phyloP scores from a whole-genome alignment of 2,113 vertebrate species.

The Pteronura brasiliensis region DNA sequence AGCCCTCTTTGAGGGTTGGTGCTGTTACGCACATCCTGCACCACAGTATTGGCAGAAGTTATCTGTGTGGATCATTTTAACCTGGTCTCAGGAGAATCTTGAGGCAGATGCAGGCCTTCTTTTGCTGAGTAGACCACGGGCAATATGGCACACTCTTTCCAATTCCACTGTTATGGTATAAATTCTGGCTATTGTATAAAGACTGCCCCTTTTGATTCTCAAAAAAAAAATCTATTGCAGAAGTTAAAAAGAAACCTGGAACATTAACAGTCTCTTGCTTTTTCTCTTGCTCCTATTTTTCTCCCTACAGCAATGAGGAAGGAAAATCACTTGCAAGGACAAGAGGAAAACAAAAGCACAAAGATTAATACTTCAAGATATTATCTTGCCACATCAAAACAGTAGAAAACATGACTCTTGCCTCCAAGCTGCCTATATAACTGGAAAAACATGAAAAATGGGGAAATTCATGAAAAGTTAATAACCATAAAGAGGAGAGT shows the following conservation, averaged over 20 bases:
- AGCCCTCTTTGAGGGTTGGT: not conserved
- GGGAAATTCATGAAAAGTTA: constrained; percentile 37
- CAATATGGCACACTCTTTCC: not conserved
- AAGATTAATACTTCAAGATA: constrained; percentile 48
- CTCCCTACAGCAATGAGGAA: not conserved
- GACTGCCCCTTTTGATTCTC: not conserved
- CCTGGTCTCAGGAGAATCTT: not conserved
- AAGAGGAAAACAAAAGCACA: constrained; percentile 42
- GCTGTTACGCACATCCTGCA: not conserved
- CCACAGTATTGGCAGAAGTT: not conserved
- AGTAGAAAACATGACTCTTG: constrained; percentile 7
- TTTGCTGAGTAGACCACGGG: not conserved
- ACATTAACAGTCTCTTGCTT: not conserved
- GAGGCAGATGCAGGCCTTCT: not conserved
- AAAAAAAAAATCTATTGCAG: not conserved
- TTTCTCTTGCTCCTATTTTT: not conserved
- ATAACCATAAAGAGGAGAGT: constrained; percentile 31
- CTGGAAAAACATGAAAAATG: constrained; percentile 25
- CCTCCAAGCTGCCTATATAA: constrained; percentile 28
- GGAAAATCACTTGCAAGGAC: constrained; percentile 19
- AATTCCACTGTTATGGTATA: not conserved
- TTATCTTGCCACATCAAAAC: constrained; percentile 30
- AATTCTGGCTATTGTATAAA: not conserved
- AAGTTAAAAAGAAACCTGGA: not conserved
- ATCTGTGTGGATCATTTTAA: not conserved